A percentile compares a stretch with the other conserved stretches of the same genome.
phyloP scores from a whole-genome alignment of 1,140 invertebrate genomes.

The Elymnias hypermnestra region DNA sequence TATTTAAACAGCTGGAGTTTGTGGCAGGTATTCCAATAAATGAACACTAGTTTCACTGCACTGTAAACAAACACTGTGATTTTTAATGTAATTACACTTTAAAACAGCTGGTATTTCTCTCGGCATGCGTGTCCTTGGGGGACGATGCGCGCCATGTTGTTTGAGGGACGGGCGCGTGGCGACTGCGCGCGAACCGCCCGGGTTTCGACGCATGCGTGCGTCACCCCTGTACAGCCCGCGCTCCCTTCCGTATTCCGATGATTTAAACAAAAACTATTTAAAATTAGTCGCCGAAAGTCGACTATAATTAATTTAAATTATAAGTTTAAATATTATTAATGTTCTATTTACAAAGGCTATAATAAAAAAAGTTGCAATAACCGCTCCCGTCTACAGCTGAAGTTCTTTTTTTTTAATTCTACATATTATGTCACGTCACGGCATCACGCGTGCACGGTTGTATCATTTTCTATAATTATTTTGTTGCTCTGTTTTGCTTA shows the following conservation, averaged over 20 bases:
- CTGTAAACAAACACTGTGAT: conserved; percentile 3
- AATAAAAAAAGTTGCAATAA: no score
- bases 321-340: no score
- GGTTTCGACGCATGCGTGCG: conserved; percentile 56
- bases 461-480: no score
- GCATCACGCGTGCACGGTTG: no score
- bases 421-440: no score
- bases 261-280: no score
- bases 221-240: conserved; percentile 39
- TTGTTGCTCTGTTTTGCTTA: no score
- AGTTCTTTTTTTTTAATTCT: no score
- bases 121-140: conserved; percentile 57
- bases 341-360: no score
- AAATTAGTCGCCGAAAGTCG: no score
- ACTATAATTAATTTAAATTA: no score
- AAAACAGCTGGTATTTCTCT: conserved; percentile 48
- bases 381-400: no score
- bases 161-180: conserved; percentile 63
- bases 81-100: not conserved
- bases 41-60: conserved; percentile 33
- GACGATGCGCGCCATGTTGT: conserved; percentile 60
- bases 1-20: conserved; percentile 43
- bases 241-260: conserved; percentile 23
- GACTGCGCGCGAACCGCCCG: conserved; percentile 68
- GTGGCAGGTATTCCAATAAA: conserved; percentile 51